phyloP scores from a whole-genome alignment of 2,888 invertebrate genomes.

The Amblyteles armatorius region DNA sequence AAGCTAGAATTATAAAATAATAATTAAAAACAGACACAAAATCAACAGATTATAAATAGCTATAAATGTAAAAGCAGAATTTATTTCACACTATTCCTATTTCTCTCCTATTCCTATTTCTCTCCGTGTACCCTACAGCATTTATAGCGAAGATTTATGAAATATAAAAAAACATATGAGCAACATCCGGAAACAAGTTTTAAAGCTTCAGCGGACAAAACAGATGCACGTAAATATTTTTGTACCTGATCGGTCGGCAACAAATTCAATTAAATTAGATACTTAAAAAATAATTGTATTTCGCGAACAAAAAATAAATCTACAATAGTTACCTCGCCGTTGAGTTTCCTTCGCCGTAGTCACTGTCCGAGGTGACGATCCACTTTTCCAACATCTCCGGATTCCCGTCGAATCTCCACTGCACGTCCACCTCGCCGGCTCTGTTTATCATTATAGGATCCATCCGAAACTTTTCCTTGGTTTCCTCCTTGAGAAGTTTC shows the following conservation, averaged over 20 bases:
- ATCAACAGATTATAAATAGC: too few species aligned
- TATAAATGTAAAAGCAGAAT: too few species aligned
- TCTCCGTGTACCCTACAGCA: too few species aligned
- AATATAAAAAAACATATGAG: too few species aligned
- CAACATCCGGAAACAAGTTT: too few species aligned
- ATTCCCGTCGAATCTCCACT: conserved; percentile 90
- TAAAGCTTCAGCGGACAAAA: too few species aligned
- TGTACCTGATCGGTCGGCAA: neutral
- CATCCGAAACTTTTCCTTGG: conserved; percentile 87
- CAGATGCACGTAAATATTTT: too few species aligned
- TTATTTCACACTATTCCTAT: too few species aligned
- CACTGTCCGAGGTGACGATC: conserved; percentile 91
- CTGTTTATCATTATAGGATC: conserved; percentile 87
- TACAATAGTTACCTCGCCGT: conserved; percentile 72
- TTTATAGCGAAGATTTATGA: too few species aligned
- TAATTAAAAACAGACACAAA: too few species aligned
- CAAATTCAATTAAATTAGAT: neutral
- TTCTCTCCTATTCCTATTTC: too few species aligned
- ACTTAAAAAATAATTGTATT: neutral
- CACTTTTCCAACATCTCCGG: conserved; percentile 89
- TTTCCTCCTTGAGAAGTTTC: conserved; percentile 88
- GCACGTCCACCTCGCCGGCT: conserved; percentile 90
- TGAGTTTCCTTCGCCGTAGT: conserved; percentile 91
- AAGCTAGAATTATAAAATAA: too few species aligned
- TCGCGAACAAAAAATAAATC: neutral